phyloP scores from a whole-genome alignment of 1,140 invertebrate genomes.

The Pseudomyrmex flavicornis region DNA sequence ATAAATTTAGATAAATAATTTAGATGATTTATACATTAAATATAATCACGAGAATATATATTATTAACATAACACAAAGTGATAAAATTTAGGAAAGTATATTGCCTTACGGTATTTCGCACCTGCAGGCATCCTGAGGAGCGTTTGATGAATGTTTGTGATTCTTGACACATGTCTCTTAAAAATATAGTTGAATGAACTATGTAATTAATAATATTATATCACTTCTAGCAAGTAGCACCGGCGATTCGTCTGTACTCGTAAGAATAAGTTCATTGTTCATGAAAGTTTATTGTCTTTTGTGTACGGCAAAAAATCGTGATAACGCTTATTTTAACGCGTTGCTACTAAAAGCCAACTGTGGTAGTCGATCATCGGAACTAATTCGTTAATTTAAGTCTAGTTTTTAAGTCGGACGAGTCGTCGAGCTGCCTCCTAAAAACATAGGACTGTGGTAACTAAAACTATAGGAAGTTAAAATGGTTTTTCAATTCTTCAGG shows the following conservation, averaged over 20 bases:
- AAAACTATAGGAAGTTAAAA: slow-evolving; percentile 18
- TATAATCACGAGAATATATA: neutral
- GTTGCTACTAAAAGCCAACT: neutral
- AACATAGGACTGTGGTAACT: slow-evolving; percentile 22
- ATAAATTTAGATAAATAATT: too few relatives aligned
- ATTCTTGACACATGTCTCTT: slow-evolving; percentile 51
- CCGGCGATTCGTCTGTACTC: slow-evolving; percentile 16
- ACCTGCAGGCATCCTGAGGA: slow-evolving; percentile 62
- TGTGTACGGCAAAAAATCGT: neutral
- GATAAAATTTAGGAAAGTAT: neutral
- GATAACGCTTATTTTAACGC: neutral
- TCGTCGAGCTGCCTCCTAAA: slow-evolving; percentile 38
- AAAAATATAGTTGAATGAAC: slow-evolving; percentile 39
- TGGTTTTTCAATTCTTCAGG: slow-evolving; percentile 8
- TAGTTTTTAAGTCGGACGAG: slow-evolving; percentile 26
- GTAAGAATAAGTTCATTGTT: neutral
- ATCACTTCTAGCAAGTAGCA: slow-evolving; percentile 18
- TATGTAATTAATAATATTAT: slow-evolving; percentile 16
- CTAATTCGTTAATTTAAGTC: neutral
- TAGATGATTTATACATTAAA: too few relatives aligned
- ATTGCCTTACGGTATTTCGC: neutral
- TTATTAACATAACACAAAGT: neutral
- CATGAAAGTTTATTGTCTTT: slow-evolving; percentile 44
- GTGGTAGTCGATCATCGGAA: neutral
- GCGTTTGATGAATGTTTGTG: slow-evolving; percentile 9